Percentiles rank a stretch among this genome's conserved stretches.
phyloP scores from a whole-genome alignment of 2,888 invertebrate genomes.

The Morinoia aosen region DNA sequence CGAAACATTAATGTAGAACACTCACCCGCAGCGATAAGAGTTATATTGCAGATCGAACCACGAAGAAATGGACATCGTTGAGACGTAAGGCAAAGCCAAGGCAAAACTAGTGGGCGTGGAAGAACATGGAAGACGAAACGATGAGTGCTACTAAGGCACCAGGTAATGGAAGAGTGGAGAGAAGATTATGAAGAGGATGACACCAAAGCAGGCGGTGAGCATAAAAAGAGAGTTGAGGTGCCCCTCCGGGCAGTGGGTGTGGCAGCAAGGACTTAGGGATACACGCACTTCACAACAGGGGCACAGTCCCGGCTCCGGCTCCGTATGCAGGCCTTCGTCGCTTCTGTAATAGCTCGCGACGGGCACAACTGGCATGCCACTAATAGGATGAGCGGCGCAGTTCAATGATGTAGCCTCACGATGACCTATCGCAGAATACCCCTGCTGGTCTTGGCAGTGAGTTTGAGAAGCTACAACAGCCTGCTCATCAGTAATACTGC shows the following conservation, averaged over 20 bases:
- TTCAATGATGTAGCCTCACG: conserved; percentile 6
- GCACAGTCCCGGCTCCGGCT: conserved; percentile 67
- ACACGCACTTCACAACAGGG: conserved; percentile 65
- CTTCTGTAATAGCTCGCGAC: conserved; percentile 60
- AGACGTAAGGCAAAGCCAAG: conserved; percentile 28
- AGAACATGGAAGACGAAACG: conserved; percentile 37
- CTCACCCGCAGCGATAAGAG: not conserved
- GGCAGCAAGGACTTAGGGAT: conserved; percentile 65
- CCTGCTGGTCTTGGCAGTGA: not conserved
- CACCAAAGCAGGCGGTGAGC: conserved; percentile 62
- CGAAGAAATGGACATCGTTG: not conserved
- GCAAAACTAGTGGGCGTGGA: conserved; percentile 1
- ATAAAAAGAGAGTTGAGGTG: conserved; percentile 66
- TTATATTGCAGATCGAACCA: not conserved
- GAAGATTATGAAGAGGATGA: conserved; percentile 66
- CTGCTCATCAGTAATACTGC: conserved; percentile 17
- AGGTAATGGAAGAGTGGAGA: conserved; percentile 67
- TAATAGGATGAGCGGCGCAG: not conserved
- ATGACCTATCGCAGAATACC: not conserved
- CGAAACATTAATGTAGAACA: not conserved
- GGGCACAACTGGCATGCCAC: conserved; percentile 28
- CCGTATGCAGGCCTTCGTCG: conserved; percentile 65
- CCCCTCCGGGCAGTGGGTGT: conserved; percentile 65
- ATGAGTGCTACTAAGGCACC: conserved; percentile 62
- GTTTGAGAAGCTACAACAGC: not conserved